Base-by-base conservation (phyloP, 2,797 vertebrate species). In the Intellagama lesueurii region DNA sequence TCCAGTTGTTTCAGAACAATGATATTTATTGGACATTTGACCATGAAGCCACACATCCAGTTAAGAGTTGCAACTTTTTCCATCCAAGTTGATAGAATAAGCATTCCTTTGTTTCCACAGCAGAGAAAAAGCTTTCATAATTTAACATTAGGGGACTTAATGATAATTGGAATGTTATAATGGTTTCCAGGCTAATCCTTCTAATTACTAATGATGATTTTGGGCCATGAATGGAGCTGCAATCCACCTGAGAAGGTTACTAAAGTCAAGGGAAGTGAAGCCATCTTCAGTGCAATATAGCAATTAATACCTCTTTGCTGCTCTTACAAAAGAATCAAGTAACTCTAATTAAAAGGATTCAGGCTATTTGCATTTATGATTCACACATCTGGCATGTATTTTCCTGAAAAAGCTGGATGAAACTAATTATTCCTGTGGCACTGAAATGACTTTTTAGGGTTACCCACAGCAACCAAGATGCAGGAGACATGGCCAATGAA, bases 261-360 rank as follows among this genome's bases (percentile, higher is more conserved):
- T 0, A 2, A 78, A n/a, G 85, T 68, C 2, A n/a, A 17, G 87
- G 40, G 56, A 81, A 81, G 73, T 3, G 6, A 26, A 69, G 19
- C 6, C 17, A 9, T n/a, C 75, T 87, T 7, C 32, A 28, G 30
- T 52, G 30, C 68, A 0, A 0, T 69, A 16, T 40, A 60, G 22
- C 77, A 86, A 84, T 84, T 16, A 64, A 14, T 26, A 16, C n/a
- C 72, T 79, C 30, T 80, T 52, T 52, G 40, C 80, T 83, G 17
- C 56, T 77, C 28, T 70, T 83, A 70, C 66, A 79, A 87, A 79
- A 52, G 14, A 70, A 90, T 76, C 47, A 80, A 85, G 47, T 64
- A 32, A 68, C 22, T 85, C 28, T 89, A 89, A 85, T 86, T 81
- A 75, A 4, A 81, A 86, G 66, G 75, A 89, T 86, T 86, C 30